phyloP scores from a whole-genome alignment of 2,797 vertebrate species.

The Cossypha heuglini region DNA sequence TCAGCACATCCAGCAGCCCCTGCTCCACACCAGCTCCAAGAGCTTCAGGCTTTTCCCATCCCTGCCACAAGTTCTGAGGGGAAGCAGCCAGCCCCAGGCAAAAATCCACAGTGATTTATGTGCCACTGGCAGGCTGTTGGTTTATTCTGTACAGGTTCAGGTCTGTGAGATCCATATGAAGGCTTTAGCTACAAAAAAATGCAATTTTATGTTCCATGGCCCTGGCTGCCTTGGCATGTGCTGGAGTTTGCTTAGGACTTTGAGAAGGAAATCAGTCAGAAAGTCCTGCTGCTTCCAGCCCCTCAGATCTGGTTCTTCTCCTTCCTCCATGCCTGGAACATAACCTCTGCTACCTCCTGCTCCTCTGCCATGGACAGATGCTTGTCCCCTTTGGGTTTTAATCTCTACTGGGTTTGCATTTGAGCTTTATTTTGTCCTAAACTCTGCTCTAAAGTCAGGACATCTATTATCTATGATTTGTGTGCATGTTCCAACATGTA shows the following conservation, averaged over 20 bases:
- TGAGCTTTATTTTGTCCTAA: background rate
- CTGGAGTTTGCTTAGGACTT: background rate
- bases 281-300: background rate
- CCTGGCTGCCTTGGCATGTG: background rate
- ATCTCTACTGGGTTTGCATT: background rate
- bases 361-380: background rate
- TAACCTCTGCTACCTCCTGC: background rate
- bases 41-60: background rate
- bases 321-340: background rate
- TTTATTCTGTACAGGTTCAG: background rate
- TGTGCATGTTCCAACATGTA: background rate
- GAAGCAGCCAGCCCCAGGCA: background rate
- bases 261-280: background rate
- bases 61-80: background rate
- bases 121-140: background rate
- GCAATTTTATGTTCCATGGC: background rate
- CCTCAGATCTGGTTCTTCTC: background rate
- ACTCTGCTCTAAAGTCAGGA: background rate
- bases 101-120: background rate
- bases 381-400: background rate
- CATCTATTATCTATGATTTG: background rate
- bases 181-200: background rate
- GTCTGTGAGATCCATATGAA: background rate
- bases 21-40: rapidly evolving
- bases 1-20: background rate